phyloP scores from a whole-genome alignment of 1,140 invertebrate species.

The Lethrus apterus region DNA sequence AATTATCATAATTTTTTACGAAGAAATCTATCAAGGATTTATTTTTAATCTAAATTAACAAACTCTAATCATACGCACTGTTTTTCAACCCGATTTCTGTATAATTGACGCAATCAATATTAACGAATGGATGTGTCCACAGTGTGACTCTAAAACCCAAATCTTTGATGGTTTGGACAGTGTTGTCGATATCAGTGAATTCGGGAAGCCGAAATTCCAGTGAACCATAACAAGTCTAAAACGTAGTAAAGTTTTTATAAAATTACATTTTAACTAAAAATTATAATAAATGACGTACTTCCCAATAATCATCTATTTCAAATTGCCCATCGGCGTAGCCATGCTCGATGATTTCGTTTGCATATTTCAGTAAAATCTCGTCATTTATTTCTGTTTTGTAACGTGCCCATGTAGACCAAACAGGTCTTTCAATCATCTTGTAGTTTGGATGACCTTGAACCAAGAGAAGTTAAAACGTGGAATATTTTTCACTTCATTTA shows the following conservation, averaged over 20 bases:
- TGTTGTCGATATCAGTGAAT: conserved; percentile 62
- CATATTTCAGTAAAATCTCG: conserved; percentile 58
- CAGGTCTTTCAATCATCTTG: conserved; percentile 64
- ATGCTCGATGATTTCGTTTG: conserved; percentile 57
- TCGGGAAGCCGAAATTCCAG: conserved; percentile 61
- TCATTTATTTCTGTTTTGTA: conserved; percentile 67
- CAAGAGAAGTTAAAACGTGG: not conserved
- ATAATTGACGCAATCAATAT: conserved; percentile 62
- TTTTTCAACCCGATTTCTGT: conserved; percentile 48
- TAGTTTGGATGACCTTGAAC: conserved; percentile 53
- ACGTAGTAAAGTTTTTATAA: not conserved
- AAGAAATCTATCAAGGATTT: conserved; percentile 43
- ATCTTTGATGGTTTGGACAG: conserved; percentile 52
- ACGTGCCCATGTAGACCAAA: conserved; percentile 90
- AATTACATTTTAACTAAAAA: not conserved
- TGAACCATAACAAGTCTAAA: conserved; percentile 67
- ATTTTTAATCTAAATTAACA: not conserved
- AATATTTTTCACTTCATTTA: conserved; percentile 16
- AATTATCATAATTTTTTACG: conserved; percentile 50
- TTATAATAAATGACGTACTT: conserved; percentile 47
- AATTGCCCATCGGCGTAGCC: conserved; percentile 73
- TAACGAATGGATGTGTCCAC: conserved; percentile 89
- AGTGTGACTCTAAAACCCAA: conserved; percentile 67
- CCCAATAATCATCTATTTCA: conserved; percentile 90
- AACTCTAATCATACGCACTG: conserved; percentile 25